Percentiles rank a stretch among this genome's conserved stretches.
phyloP scores from a whole-genome alignment of 1,140 invertebrate species.

The Calephelis virginiensis region DNA sequence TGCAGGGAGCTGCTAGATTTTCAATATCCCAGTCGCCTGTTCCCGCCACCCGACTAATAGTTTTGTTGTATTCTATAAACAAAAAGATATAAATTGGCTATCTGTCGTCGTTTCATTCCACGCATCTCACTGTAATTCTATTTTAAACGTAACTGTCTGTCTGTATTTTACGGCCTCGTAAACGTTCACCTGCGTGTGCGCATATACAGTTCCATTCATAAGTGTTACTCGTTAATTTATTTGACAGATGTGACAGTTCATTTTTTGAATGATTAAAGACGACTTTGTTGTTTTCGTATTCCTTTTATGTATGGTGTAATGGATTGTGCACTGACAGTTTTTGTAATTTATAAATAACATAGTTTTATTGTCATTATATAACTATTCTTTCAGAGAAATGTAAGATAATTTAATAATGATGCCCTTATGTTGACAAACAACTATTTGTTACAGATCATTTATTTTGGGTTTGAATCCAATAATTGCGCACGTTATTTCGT shows the following conservation, averaged over 20 bases:
- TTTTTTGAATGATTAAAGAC: slow-evolving; percentile 3
- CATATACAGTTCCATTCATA: slow-evolving; percentile 31
- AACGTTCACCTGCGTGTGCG: slow-evolving; percentile 50
- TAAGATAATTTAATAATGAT: no score
- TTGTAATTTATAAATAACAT: no score
- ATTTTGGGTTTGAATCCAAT: no score
- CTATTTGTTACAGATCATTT: no score
- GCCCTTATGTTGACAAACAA: no score
- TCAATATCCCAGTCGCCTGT: background rate
- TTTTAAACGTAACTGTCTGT: slow-evolving; percentile 41
- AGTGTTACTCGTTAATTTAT: slow-evolving; percentile 23
- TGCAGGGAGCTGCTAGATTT: slow-evolving; percentile 2
- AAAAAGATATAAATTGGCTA: slow-evolving; percentile 26
- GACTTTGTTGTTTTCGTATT: background rate
- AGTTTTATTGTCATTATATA: no score
- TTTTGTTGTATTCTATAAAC: slow-evolving; percentile 10
- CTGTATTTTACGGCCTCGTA: slow-evolving; percentile 48
- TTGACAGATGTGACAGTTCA: slow-evolving; percentile 15
- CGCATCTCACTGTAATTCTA: slow-evolving; percentile 39
- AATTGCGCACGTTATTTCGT: no score
- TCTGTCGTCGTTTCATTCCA: slow-evolving; percentile 26
- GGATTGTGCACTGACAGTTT: no score
- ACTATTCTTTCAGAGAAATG: no score
- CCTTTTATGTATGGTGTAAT: no score
- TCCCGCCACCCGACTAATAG: slow-evolving; percentile 12